Evolutionary conservation across 2,113 vertebrate species (phyloP), one percentile per base, ranked within the genome.

Genomic region (Manacus vitellinus): DNA sequence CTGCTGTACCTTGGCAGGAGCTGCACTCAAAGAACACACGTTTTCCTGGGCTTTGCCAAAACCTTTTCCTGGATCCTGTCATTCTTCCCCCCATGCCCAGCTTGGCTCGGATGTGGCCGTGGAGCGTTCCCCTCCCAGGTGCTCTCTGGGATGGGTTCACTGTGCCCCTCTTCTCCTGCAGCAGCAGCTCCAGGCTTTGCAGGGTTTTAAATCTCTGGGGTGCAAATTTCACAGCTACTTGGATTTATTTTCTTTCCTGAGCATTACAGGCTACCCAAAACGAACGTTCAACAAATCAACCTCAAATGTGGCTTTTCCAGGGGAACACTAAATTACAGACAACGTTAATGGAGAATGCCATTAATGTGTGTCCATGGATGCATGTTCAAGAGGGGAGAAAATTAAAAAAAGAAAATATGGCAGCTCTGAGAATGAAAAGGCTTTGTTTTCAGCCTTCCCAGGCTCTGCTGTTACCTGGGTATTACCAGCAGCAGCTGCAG

Each of bases 81-180:
- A 0, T 3, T 5, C 17, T 6, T 22, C 23, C n/a, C 35, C 14
- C 5, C 6, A 18, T 13, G 37, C 39, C 15, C 18, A 4, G 41
- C 63, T 27, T 11, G 0, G 37, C 68, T 10, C 1, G 0, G 68
- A 4, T 33, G n/a, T 3, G 8, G 41, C 8, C 59, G n/a, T 3
- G 1, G 54, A 12, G 16, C 21, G 1, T 12, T 47, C 13, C 1
- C 9, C n/a, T 41, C 25, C 3, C 9, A 4, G 35, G 8, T 51
- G 35, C 41, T 49, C 41, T 15, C 14, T 0, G 2, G 73, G 16
- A 31, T 1, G 37, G n/a, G 59, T 4, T 51, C 1, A 0, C 6
- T 12, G 41, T 6, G 27, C 35, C 17, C 19, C 63, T 72, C 51
- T n/a, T 41, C 43, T 6, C 39, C 6, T 8, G 39, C 68, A 28